A percentile compares a stretch with the other conserved stretches of the same genome.
phyloP scores from a whole-genome alignment of 1,140 invertebrate genomes.

The Brachionus manjavacas region DNA sequence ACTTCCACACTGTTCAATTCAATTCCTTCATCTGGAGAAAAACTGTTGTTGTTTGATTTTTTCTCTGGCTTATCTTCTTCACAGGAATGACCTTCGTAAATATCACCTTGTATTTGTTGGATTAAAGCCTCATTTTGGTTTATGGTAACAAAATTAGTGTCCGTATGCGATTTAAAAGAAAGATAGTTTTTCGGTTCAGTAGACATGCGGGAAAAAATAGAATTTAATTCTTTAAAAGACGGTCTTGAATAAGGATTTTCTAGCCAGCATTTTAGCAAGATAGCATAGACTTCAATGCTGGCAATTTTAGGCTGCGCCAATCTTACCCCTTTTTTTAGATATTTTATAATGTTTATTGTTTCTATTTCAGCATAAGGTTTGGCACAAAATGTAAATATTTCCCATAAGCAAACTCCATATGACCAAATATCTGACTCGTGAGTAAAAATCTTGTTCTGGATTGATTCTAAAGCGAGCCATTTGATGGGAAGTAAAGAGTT shows the following conservation, averaged over 20 bases:
- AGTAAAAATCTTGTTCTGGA: conserved; percentile 1
- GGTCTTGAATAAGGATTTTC: conserved; percentile 6
- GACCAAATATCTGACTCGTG: conserved; percentile 39
- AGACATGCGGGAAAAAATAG: background rate
- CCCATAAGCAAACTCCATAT: conserved; percentile 41
- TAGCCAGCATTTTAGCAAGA: background rate
- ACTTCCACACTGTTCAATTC: background rate
- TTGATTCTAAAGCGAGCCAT: conserved; percentile 35
- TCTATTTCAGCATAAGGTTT: conserved; percentile 69
- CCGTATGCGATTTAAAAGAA: background rate
- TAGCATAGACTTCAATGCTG: background rate
- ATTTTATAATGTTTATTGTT: background rate
- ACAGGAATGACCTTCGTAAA: background rate
- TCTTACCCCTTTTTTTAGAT: conserved; percentile 12
- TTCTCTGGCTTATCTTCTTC: background rate
- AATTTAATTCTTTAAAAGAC: conserved; percentile 1
- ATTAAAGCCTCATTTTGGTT: conserved; percentile 11
- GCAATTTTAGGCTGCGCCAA: conserved; percentile 1
- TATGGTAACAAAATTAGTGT: background rate
- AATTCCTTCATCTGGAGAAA: conserved; percentile 13
- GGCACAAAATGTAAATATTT: conserved; percentile 60
- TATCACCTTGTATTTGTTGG: background rate
- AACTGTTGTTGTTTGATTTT: background rate
- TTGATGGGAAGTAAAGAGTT: conserved; percentile 65
- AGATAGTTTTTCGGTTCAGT: background rate